Evolutionary conservation across 2,113 vertebrate species (phyloP), one percentile per base, ranked within the genome.

Genomic region (Nesogale talazaci): DNA sequence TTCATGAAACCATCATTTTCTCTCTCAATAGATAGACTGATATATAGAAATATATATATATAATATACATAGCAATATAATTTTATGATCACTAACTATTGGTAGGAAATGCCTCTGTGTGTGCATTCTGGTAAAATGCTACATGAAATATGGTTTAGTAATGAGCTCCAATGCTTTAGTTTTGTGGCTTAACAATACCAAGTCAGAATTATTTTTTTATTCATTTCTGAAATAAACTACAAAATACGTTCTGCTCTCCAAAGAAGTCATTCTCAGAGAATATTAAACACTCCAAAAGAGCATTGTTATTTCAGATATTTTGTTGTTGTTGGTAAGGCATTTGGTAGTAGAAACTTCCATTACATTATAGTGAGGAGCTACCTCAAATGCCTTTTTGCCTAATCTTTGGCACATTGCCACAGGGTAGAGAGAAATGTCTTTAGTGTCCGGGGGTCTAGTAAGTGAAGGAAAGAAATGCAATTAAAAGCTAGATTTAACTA

Each of bases 121-220:
- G 46, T 57, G 90, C 52, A 38, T 74, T 85, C 38, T 94, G 67
- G 19, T 52, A 74, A 82, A 94, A 76, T 34, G 2, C 84, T 83
- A 78, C 36, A 25, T n/a, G 17, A 94, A 93, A 72, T 91, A 59
- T 6, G 40, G 23, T 89, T 72, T 91, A 63, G 52, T 63, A 75
- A 83, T 46, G 38, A 27, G 25, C 92, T 91, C 72, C 69, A 89
- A 25, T 75, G 34, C 56, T 95, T 85, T 94, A 82, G 93, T 91
- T 96, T 95, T 94, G 78, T 63, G 82, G 90, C 75, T 93, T 89
- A 94, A 90, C 91, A 77, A 95, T 89, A 89, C 59, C 89, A 84
- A 88, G 10, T 17, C 59, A 83, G 65, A 94, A 79, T 94, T 86
- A 72, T 69, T 52, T 84, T 88, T 52, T 95, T 88, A 92, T 92